These are phyloP conservation scores for Poecilus cupreus DNA, from an alignment of 2,888 invertebrate species.

Conservation along the genomic window DNA sequence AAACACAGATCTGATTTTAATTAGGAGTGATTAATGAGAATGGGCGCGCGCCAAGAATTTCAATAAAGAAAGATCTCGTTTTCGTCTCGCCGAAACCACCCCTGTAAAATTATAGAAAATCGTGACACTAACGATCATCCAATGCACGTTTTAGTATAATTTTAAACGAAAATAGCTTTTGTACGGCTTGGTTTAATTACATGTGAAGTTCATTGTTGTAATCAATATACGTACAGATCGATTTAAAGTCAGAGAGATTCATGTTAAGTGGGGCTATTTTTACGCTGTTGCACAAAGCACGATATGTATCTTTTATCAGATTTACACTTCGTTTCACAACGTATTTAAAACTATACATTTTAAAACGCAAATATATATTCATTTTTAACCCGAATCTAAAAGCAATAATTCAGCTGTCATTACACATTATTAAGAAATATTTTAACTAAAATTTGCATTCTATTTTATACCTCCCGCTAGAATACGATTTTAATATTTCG, in stretches of 20 bases:
- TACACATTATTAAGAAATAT: no score
- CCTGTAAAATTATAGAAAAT: not conserved
- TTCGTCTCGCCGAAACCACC: no score
- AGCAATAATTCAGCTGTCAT: no score
- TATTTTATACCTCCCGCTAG: no score
- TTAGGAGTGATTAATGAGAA: slow-evolving; percentile 16
- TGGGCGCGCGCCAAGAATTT: slow-evolving; percentile 18
- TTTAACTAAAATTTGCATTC: no score
- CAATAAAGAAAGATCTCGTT: slow-evolving; percentile 1
- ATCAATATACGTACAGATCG: not conserved
- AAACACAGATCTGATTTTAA: slow-evolving; percentile 27
- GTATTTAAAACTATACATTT: not conserved
- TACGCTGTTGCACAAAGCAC: not conserved
- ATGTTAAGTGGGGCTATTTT: not conserved
- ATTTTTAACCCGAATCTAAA: no score
- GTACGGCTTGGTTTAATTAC: no score
- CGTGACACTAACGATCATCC: slow-evolving; percentile 4
- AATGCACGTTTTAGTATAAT: not conserved
- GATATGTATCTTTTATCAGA: not conserved
- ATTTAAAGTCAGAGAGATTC: not conserved
- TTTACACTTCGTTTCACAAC: not conserved
- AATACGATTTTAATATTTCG: no score
- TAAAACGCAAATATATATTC: not conserved
- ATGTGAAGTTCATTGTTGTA: not conserved
- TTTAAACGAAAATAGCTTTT: not conserved